These are phyloP conservation scores for Microplitis mediator DNA, from an alignment of 1,140 invertebrate genomes.

Conservation along the genomic window DNA sequence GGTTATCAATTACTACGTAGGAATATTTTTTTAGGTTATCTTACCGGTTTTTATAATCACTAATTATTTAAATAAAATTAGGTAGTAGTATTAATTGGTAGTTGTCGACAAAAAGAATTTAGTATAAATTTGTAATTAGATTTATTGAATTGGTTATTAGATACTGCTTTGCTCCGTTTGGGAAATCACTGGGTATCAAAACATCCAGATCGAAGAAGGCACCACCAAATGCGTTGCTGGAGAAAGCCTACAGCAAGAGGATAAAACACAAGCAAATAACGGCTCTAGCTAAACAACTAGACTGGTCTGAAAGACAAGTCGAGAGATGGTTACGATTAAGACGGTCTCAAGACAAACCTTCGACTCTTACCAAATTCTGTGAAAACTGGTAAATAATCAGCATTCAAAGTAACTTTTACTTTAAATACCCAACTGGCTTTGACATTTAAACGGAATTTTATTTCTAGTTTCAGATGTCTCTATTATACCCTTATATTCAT, in stretches of 20 bases:
- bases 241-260: slow-evolving; percentile 74
- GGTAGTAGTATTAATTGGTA: too few relatives aligned
- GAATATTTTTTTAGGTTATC: too few relatives aligned
- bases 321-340: slow-evolving; percentile 88
- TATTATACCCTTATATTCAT: slow-evolving; percentile 86
- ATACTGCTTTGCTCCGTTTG: slow-evolving; percentile 78
- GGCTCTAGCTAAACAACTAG: slow-evolving; percentile 81
- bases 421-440: too few relatives aligned
- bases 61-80: too few relatives aligned
- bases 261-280: slow-evolving; percentile 77
- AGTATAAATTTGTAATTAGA: background rate
- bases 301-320: slow-evolving; percentile 86
- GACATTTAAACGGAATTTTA: slow-evolving; percentile 23
- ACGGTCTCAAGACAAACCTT: slow-evolving; percentile 82
- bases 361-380: slow-evolving; percentile 89
- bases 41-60: too few relatives aligned
- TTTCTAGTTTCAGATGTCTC: slow-evolving; percentile 80
- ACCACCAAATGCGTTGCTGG: slow-evolving; percentile 71
- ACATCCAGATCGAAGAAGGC: slow-evolving; percentile 77
- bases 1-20: too few relatives aligned
- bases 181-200: slow-evolving; percentile 78
- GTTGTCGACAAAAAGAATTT: background rate
- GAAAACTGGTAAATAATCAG: slow-evolving; percentile 71
- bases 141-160: slow-evolving; percentile 52
- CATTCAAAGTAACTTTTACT: too few relatives aligned